These are phyloP conservation scores for Galbula dea DNA, from an alignment of 2,113 vertebrate genomes.

Conservation along the genomic window DNA sequence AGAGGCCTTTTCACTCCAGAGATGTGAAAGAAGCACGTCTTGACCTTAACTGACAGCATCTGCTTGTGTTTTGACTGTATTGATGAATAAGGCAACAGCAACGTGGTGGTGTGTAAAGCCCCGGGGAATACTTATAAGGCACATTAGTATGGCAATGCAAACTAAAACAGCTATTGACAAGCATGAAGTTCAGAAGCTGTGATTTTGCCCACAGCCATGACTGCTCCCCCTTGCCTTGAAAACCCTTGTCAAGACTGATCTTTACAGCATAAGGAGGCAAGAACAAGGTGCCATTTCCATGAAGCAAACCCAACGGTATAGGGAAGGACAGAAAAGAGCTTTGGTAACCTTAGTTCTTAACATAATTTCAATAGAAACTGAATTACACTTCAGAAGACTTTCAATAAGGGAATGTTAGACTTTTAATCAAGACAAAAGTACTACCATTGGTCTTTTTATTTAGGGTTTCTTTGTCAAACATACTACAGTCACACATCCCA, in stretches of 20 bases:
- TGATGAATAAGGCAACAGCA: slow-evolving; percentile 50
- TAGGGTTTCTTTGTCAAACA: neutral
- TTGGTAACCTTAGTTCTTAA: neutral
- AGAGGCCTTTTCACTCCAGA: neutral
- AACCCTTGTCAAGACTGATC: slow-evolving; percentile 61
- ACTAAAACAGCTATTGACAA: slow-evolving; percentile 67
- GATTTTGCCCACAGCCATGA: slow-evolving; percentile 57
- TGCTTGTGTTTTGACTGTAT: slow-evolving; percentile 34
- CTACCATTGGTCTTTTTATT: neutral
- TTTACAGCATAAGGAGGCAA: slow-evolving; percentile 18
- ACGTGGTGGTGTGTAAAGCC: slow-evolving; percentile 8
- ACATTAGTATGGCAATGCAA: slow-evolving; percentile 27
- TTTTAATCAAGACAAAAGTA: neutral
- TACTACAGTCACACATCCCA: neutral
- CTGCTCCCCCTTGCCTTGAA: slow-evolving; percentile 55
- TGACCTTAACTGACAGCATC: slow-evolving; percentile 56
- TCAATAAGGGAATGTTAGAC: neutral
- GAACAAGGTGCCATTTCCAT: slow-evolving; percentile 23
- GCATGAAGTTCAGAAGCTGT: slow-evolving; percentile 65
- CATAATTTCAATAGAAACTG: neutral
- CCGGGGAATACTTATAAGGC: slow-evolving; percentile 48
- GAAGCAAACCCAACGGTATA: neutral
- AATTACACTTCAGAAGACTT: neutral
- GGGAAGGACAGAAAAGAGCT: slow-evolving; percentile 1
- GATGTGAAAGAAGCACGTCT: neutral